Conservation (phyloP, 2,113 vertebrate species). For the Rhinopomastus cyanomelas region DNA sequence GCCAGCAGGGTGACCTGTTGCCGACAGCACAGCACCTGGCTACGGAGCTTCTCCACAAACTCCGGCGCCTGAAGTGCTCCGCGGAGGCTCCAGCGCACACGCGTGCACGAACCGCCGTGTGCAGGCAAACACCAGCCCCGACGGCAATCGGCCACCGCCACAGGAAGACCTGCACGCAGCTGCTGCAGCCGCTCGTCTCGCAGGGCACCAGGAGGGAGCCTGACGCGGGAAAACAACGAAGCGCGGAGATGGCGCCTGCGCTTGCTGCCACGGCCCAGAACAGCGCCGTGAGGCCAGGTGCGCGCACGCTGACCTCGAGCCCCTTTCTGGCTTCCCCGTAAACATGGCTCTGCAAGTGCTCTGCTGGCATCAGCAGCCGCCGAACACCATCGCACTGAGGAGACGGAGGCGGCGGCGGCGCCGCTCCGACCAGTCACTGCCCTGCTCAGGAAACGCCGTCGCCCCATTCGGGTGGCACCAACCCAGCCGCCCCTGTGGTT, state of each 20-base stretch:
- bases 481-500: neutral
- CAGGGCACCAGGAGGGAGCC: neutral
- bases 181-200: neutral
- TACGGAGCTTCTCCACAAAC: neutral
- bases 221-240: neutral
- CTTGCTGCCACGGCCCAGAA: neutral
- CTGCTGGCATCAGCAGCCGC: neutral
- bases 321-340: neutral
- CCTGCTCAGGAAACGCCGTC: neutral
- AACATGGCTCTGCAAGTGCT: neutral
- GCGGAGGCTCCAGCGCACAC: neutral
- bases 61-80: neutral
- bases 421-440: neutral
- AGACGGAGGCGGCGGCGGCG: neutral
- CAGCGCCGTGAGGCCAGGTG: neutral
- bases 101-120: accelerated
- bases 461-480: neutral
- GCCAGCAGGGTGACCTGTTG: neutral
- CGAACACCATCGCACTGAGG: neutral
- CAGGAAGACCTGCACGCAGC: neutral
- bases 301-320: neutral
- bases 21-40: neutral
- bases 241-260: neutral
- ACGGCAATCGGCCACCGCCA: neutral
- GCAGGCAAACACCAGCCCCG: neutral